phyloP scores from a whole-genome alignment of 2,888 invertebrate genomes.

The Helleia helle region DNA sequence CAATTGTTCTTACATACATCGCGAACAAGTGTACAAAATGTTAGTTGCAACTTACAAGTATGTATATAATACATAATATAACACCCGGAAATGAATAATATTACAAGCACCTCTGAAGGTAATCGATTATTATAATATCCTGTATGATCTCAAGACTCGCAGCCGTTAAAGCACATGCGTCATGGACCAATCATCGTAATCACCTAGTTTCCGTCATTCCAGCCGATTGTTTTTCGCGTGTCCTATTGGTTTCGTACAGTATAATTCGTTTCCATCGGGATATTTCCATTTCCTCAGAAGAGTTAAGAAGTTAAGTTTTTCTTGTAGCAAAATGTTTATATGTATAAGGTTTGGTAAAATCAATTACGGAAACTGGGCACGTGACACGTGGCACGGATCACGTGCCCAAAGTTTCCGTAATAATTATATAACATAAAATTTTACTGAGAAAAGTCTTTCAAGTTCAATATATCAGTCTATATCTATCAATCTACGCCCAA shows the following conservation, averaged over 20 bases:
- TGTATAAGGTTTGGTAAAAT: too few relatives aligned
- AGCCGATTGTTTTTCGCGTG: neutral
- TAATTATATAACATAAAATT: too few relatives aligned
- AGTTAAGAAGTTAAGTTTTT: too few relatives aligned
- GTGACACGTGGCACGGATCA: too few relatives aligned
- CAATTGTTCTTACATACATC: too few relatives aligned
- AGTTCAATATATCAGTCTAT: too few relatives aligned
- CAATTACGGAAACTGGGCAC: too few relatives aligned
- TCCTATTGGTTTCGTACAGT: neutral
- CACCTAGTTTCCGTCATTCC: neutral
- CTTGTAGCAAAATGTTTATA: too few relatives aligned
- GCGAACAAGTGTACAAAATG: neutral
- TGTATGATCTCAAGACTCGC: neutral
- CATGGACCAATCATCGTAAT: neutral
- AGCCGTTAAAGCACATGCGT: constrained; percentile 3
- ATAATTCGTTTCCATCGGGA: neutral
- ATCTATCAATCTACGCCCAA: too few relatives aligned
- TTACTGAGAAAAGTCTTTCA: too few relatives aligned
- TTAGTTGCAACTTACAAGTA: neutral
- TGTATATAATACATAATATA: neutral
- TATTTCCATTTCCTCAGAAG: neutral
- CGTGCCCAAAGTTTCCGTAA: too few relatives aligned
- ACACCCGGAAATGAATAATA: neutral
- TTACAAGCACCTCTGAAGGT: neutral
- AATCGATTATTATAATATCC: neutral